Base-by-base conservation (phyloP, 2,888 invertebrate species). In the Drosophila pegasa region DNA sequence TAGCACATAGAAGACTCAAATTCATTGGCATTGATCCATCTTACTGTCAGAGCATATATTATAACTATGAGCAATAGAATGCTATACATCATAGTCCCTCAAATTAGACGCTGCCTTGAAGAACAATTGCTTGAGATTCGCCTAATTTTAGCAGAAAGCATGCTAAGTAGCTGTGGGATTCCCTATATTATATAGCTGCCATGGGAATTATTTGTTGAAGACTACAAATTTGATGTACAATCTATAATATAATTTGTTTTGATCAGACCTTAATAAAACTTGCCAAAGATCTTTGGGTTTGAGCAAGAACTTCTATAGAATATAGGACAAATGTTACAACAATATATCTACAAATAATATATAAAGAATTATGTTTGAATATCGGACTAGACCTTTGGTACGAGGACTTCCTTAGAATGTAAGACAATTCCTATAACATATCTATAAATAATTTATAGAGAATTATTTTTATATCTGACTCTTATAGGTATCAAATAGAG, bases 11-110 rank as follows among this genome's bases (percentile, higher is more conserved):
- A 22, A n/a, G 7, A 8, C 2, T 27, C 12, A 33, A 35, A 48
- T 20, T 33, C 8, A 10, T 50, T 50, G 48, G 48, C 33, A 48
- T n/a, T 10, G 20, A 33, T 48, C 48, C 48, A 48, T n/a, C 33
- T 22, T 14, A 48, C 9, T 48, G 45, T 25, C 29, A 29, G 45
- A 12, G 7, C 12, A 18, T 7, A 27, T 45, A 45, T 16, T 27
- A 27, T 45, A 45, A 29, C 16, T 1, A 10, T 33, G 48, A 22
- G 20, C 1, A n/a, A 3, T 1, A 9, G 9, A 48, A 14, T 27
- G 6, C 16, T 45, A 1, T 6, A 3, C n/a, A 9, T 9, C 9
- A 4, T 33, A 20, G 48, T 10, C 1, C 20, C 31, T 22, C 48
- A 48, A 22, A n/a, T 33, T 20, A 31, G 6, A n/a, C 14, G 29